Evolutionary conservation across 2,888 invertebrate species (phyloP), one percentile per base, ranked within the genome.

Genomic region (Ophion obscuratus): DNA sequence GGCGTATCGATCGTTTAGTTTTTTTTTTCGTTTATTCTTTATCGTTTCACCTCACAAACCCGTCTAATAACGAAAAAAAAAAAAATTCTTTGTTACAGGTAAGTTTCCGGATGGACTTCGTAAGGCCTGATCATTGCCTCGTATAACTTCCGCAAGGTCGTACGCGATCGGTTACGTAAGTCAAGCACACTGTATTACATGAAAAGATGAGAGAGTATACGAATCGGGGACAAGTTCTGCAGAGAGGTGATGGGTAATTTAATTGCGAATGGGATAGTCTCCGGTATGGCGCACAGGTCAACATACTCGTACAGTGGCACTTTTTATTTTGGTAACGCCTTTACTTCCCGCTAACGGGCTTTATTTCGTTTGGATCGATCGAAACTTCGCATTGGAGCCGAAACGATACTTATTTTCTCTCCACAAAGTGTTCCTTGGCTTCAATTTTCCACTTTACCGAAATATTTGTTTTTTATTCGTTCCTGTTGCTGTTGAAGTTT

Each of bases 81-180:
- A 27, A 53, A 53, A 17, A 47, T 71, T 70, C 61, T 24, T 68
- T 73, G 73, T 86, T 86, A 11, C 83, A 86, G 86, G 86, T 86
- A 86, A 86, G 86, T 86, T 83, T 81, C 64, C 73, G 80, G 80
- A 81, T 77, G 80, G 67, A 74, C 76, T 67, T 68, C 47, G 31
- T 68, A 73, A 83, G 31, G 64, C 31, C n/a, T 67, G 79, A 79
- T 27, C 36, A 57, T 84, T 70, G 40, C 44, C 44, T 66, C 20
- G 40, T 66, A 57, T 77, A 62, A 77, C 36, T 77, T 81, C 59
- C 68, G 68, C 80, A 68, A 77, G 86, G 77, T 83, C 77, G 62
- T 59, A 62, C 24, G 61, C 17, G 27, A 83, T 24, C 17, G 76
- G 73, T 86, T 86, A 77, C 83, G 83, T 86, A 86, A 86, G 86